Base-by-base conservation (phyloP, 2,888 invertebrate genomes). In the Ectobius pallidus region DNA sequence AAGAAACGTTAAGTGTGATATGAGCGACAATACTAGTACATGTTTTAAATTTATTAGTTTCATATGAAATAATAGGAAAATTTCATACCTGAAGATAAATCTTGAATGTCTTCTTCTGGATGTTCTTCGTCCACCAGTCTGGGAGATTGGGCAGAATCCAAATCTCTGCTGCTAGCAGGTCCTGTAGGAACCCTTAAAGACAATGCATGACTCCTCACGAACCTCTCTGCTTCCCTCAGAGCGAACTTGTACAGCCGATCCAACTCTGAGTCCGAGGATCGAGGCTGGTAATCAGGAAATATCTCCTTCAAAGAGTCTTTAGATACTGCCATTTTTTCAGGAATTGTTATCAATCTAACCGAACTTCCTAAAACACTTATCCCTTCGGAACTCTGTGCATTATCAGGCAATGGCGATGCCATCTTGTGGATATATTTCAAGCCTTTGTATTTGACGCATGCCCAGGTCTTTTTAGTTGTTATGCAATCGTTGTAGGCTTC, bases 391-490 rank as follows among this genome's bases (percentile, higher is more conserved):
- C 27, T 30, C 11, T 44, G 7, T 0, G 39, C 6, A n/a, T 44
- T 27, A 18, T 69, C 69, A 4, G 27, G 63, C 82, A 76, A 2
- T 81, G 78, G 0, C 81, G 82, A 72, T 2, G 78, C 80, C 34
- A 80, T 70, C 71, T 81, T 76, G 70, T 81, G 78, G 11, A 83
- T 74, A 81, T 82, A 83, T 58, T 78, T 78, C 4, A 81, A 79
- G 3, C 79, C 79, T 74, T 78, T 79, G 76, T 81, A 83, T 72
- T 82, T 83, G 6, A 81, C 80, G 67, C 83, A 83, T 4, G 77
- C 77, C 16, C 80, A 72, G 3, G 78, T 22, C 6, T 42, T 71
- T 32, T 70, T 73, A 9, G 63, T 42, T 9, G 39, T 30, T 27
- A 58, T 20, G 39, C 76, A 76, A 6, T 25, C 62, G 25, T 69